Evolutionary conservation across 2,797 vertebrate genomes (phyloP), one percentile per base, ranked within the genome.

Genomic region (Champsocephalus esox): DNA sequence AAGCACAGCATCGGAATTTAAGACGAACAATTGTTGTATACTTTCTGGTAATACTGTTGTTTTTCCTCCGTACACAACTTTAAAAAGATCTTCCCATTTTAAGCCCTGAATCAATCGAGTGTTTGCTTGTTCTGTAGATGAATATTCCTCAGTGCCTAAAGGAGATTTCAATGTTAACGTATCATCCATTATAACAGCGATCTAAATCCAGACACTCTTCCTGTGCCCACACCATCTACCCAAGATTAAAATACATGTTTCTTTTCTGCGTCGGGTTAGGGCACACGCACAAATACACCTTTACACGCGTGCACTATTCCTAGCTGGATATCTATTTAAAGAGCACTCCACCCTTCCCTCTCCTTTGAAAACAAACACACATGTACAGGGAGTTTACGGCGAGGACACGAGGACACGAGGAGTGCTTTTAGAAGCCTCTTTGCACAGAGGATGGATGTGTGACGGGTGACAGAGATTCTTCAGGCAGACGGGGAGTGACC

Each of bases 401-500:
- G 24, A 63, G 50, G 65, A 44, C 69, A 16, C 7, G 49, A 38
- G 34, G 62, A 58, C 44, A 28, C 41, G 62, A 79, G 41, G 75
- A 57, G 66, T n/a, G 52, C 38, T 41, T 81, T 12, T 11, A 11
- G 54, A 62, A n/a, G 61, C 56, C 38, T 5, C n/a, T 9, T 17
- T 38, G 46, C 63, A 74, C 14, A 2, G 12, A 54, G 28, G 32
- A 51, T 0, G 1, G 50, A 73, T 38, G 38, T 51, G 52, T 71
- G 74, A 74, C 7, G 6, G 54, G 73, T 60, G 77, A 71, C 17
- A 45, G 70, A 66, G 76, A 66, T 54, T 43, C 68, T 80, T 71
- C 59, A 67, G 74, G 59, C 76, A 81, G 78, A 83, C 68, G 38
- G 66, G 67, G 71, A 88, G 87, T 57, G 77, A 80, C 75, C 84